Evolutionary conservation across 2,113 vertebrate species (phyloP), one percentile per base, ranked within the genome.

Genomic region (Amphiprion percula): DNA sequence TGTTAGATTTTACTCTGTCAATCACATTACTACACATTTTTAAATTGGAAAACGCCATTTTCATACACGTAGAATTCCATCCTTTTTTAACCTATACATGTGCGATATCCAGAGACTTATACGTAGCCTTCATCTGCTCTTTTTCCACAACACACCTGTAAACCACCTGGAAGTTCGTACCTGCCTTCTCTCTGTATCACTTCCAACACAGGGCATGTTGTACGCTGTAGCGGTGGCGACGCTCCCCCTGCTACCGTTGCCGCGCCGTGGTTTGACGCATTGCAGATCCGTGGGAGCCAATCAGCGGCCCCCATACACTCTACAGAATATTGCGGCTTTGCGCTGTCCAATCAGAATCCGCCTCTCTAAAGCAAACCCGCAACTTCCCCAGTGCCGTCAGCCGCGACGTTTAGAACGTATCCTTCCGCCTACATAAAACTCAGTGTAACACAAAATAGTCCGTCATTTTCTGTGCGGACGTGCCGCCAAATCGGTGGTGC

Each of bases 231-330:
- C 54, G 23, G 44, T 41, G 55, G 54, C 55, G 69, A 68, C 74
- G 59, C 61, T 75, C 74, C 74, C 80, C 63, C 79, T 44, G 44
- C 47, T 24, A 11, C 19, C 49, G 55, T 56, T 78, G 46, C 78
- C 83, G 84, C 94, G 90, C 91, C 91, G 86, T 77, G 86, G 65
- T 94, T 96, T 98, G 97, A 96, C 97, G 97, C 97, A 98, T 98
- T 99, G 97, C 97, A 96, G 97, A 95, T 97, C 94, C 86, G 3
- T 72, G 8, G 79, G 83, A 74, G 19, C 97, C 97, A 98, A 98
- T 97, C 93, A 81, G 50, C 21, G 46, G 76, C 46, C 86, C 68
- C 73, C 74, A 74, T 94, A 94, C 94, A 95, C 82, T 68, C 83
- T 86, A 87, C 83, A 82, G 93, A 92, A 91, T 90, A 96, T 95